Evolutionary conservation across 2,113 vertebrate genomes (phyloP), one percentile per base, ranked within the genome.

Genomic region (Hydrochoerus hydrochaeris): DNA sequence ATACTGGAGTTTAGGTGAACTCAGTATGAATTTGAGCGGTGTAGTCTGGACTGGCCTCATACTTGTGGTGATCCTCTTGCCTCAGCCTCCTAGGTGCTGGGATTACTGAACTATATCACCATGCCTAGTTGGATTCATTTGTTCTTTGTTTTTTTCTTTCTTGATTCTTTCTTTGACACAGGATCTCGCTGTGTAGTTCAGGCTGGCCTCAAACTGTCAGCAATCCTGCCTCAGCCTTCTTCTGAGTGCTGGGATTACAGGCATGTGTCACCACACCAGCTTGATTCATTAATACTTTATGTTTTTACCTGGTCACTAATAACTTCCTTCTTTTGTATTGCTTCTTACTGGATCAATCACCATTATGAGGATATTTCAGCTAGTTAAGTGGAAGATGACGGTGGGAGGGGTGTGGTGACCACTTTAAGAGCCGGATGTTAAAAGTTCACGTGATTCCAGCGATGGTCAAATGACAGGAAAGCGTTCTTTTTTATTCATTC

Each of bases 401-500:
- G 5, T 38, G 4, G 28, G 24, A 1, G 35, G 3, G 2, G n/a
- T 54, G 28, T 35, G 3, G 44, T 63, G n/a, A 7, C 19, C 20
- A 35, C 3, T 86, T 63, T 41, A 52, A 78, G 28, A 65, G 28
- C 35, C 89, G 69, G 57, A 38, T 75, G 4, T 85, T 94, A 73
- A 88, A 58, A 85, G 46, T 85, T 91, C 69, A 85, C 58, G 20
- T 52, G 41, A 60, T 89, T 97, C 16, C 12, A 69, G 57, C 82
- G 30, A n/a, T 85, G 65, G 46, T 94, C 32, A 67, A 54, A 49
- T 91, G 24, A 71, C 63, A 81, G 46, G 88, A 94, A 80, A 60
- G 30, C 32, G 52, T 26, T 12, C 13, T 67, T 67, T 26, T 60
- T 60, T 60, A 20, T 20, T 60, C 24, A 52, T 52, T 52, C 16